Conservation (phyloP, 2,888 invertebrate genomes). For the Gerosis bhagava region DNA sequence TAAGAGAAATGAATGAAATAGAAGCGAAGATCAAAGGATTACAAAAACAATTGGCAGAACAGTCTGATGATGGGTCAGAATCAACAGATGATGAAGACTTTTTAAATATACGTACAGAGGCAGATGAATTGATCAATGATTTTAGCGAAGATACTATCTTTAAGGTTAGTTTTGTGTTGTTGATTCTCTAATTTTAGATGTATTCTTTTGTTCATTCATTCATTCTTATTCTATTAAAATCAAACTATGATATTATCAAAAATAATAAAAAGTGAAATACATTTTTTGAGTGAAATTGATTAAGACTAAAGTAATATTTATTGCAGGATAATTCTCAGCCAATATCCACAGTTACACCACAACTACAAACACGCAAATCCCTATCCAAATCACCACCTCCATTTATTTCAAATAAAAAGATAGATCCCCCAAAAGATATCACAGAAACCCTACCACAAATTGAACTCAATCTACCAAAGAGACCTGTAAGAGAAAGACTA, state of each 20-base stretch:
- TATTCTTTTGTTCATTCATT: too few relatives aligned
- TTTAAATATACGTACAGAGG: conserved; percentile 84
- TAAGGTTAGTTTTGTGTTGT: conserved; percentile 52
- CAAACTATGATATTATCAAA: too few relatives aligned
- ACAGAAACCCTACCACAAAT: conserved; percentile 66
- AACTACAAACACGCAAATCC: conserved; percentile 38
- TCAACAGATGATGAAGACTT: conserved; percentile 85
- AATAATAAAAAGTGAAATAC: too few relatives aligned
- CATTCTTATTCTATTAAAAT: too few relatives aligned
- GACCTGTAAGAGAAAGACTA: conserved; percentile 70
- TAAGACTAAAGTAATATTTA: too few relatives aligned
- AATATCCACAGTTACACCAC: conserved; percentile 49
- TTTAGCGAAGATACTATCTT: conserved; percentile 76
- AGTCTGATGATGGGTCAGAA: conserved; percentile 54
- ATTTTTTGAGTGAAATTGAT: too few relatives aligned
- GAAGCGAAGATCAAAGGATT: conserved; percentile 84
- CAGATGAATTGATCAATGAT: conserved; percentile 79
- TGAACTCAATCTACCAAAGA: conserved; percentile 73
- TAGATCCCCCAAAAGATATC: conserved; percentile 41
- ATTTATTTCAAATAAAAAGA: conserved; percentile 30
- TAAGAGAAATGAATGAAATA: conserved; percentile 74
- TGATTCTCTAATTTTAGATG: too few relatives aligned
- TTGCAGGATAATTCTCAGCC: conserved; percentile 65
- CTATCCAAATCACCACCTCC: conserved; percentile 34
- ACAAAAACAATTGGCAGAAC: conserved; percentile 68